phyloP scores from a whole-genome alignment of 1,140 invertebrate species.

The Diorhabda carinulata region DNA sequence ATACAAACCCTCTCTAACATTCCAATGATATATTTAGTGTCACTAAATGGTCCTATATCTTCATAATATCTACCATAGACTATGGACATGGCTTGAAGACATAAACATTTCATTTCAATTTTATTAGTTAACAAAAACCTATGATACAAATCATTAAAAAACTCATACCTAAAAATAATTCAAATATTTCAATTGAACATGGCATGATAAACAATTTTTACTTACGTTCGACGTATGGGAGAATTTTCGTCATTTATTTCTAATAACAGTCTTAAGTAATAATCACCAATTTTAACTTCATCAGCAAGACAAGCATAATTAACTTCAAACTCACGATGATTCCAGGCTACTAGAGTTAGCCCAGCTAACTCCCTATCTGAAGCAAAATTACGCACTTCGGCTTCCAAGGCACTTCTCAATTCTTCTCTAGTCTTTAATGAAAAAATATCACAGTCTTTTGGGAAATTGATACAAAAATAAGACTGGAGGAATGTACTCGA shows the following conservation, averaged over 20 bases:
- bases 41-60: conserved; percentile 95
- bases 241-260: conserved; percentile 84
- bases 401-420: conserved; percentile 85
- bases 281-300: conserved; percentile 98
- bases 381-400: conserved; percentile 86
- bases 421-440: conserved; percentile 83
- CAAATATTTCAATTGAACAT: background rate
- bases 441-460: background rate
- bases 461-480: too few relatives aligned
- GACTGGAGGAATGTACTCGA: too few relatives aligned
- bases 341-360: conserved; percentile 87
- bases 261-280: conserved; percentile 90
- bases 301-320: conserved; percentile 89
- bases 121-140: conserved; percentile 82
- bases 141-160: conserved; percentile 99
- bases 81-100: conserved; percentile 95
- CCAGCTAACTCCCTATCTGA: conserved; percentile 87
- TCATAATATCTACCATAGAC: conserved; percentile 94
- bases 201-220: conserved; percentile 26
- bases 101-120: conserved; percentile 91
- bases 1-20: conserved; percentile 83
- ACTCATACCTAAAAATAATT: conserved; percentile 72
- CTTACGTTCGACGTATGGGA: conserved; percentile 83
- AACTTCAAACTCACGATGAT: conserved; percentile 95
- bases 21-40: conserved; percentile 93